Percentiles rank a stretch among this genome's conserved stretches.
Conservation (phyloP, 2,888 invertebrate species). For the Acanthosepion pharaonis region DNA sequence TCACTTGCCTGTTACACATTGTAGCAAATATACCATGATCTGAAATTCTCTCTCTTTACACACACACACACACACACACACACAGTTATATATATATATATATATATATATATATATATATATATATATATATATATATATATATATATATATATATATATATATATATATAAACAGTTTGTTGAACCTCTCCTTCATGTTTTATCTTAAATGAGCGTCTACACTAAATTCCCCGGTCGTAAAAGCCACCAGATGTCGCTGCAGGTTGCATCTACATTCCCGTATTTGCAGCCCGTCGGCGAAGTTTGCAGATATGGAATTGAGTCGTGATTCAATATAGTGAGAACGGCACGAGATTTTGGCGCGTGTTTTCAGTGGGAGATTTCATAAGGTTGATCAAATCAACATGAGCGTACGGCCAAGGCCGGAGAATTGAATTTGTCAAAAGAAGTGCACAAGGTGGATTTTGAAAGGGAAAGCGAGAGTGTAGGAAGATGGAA, state of each 20-base stretch:
- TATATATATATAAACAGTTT: no score
- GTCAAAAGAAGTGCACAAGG: neutral
- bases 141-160: neutral
- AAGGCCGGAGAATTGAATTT: conserved; percentile 33
- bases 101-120: no score
- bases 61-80: no score
- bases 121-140: no score
- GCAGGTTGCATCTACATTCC: neutral
- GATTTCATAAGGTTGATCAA: conserved; percentile 25
- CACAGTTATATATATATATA: no score
- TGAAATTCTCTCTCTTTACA: no score
- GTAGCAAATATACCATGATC: no score
- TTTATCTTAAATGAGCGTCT: neutral
- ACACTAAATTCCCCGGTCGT: neutral
- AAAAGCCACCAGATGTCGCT: neutral
- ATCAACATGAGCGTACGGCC: neutral
- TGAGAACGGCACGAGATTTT: neutral
- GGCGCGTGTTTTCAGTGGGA: neutral
- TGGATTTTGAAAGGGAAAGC: neutral
- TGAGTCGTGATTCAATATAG: neutral
- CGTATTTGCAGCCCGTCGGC: neutral
- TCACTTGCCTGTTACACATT: no score
- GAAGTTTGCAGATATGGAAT: neutral
- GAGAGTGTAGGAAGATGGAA: no score
- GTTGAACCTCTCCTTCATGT: neutral